Conservation (phyloP, 2,888 invertebrate species). For the Anthoptus insignis region DNA sequence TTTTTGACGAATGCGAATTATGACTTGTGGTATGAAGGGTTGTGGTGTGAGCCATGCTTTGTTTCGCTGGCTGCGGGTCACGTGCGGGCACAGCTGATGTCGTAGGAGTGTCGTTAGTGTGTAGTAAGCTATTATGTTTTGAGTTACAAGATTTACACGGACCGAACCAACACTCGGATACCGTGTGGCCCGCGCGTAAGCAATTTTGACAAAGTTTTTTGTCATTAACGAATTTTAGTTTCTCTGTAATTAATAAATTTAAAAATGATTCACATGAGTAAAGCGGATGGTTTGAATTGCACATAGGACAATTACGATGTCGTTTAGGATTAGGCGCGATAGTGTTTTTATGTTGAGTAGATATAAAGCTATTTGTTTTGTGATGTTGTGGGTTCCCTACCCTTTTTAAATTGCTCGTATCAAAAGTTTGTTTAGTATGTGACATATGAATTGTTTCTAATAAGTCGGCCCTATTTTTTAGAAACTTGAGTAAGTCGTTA, state of each 20-base stretch:
- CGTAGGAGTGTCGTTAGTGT: constrained; percentile 8
- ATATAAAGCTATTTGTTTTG: constrained; percentile 37
- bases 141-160: constrained; percentile 39
- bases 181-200: constrained; percentile 41
- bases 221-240: constrained; percentile 33
- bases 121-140: constrained; percentile 42
- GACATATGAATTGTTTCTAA: constrained; percentile 44
- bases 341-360: constrained; percentile 34
- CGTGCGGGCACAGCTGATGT: neutral
- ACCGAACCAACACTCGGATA: constrained; percentile 38
- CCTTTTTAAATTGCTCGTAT: neutral
- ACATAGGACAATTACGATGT: constrained; percentile 35
- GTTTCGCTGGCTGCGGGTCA: neutral
- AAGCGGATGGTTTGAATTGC: constrained; percentile 42
- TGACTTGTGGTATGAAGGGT: constrained; percentile 25
- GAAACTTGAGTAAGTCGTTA: constrained; percentile 43
- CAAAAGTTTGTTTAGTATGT: constrained; percentile 23
- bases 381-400: constrained; percentile 10
- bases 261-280: constrained; percentile 43
- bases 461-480: constrained; percentile 46
- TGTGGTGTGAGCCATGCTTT: neutral
- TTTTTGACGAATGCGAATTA: constrained; percentile 15
- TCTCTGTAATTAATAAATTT: constrained; percentile 36
- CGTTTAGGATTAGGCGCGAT: constrained; percentile 34
- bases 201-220: constrained; percentile 46